phyloP scores from a whole-genome alignment of 1,140 invertebrate genomes.

The Microplitis demolitor region DNA sequence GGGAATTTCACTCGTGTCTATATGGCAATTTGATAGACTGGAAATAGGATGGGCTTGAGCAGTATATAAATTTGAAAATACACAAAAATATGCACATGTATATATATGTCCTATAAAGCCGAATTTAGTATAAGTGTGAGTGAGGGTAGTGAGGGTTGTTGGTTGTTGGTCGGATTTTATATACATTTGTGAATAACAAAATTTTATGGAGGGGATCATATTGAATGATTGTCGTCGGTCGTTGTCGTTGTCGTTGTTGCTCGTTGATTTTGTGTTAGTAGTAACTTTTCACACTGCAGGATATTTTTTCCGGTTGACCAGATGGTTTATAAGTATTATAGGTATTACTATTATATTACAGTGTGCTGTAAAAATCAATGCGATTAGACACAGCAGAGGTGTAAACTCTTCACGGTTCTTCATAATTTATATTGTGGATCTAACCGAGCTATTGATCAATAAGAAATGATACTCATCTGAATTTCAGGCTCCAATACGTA shows the following conservation, averaged over 20 bases:
- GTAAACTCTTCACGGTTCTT: constrained; percentile 15
- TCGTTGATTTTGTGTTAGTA: constrained; percentile 17
- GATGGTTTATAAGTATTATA: constrained; percentile 14
- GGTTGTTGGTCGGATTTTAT: too few relatives aligned
- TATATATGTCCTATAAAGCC: too few relatives aligned
- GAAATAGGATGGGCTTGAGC: constrained; percentile 2
- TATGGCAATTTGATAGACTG: too few relatives aligned
- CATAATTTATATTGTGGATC: not conserved
- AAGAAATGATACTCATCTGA: not conserved
- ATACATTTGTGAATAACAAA: too few relatives aligned
- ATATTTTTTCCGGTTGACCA: constrained; percentile 34
- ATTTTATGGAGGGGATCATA: not conserved
- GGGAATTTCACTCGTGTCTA: not conserved
- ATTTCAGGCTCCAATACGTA: not conserved
- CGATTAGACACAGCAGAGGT: constrained; percentile 32
- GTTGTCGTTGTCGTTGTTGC: constrained; percentile 6
- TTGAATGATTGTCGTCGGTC: constrained; percentile 5
- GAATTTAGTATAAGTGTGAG: too few relatives aligned
- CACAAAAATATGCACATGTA: not conserved
- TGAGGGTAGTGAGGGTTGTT: too few relatives aligned
- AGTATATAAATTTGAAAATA: not conserved
- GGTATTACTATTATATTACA: too few relatives aligned
- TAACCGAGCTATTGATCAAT: too few relatives aligned
- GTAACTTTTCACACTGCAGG: constrained; percentile 31
- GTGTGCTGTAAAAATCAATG: not conserved